Evolutionary conservation across 2,888 invertebrate genomes (phyloP).

Genomic region (Epinotia demarniana): DNA sequence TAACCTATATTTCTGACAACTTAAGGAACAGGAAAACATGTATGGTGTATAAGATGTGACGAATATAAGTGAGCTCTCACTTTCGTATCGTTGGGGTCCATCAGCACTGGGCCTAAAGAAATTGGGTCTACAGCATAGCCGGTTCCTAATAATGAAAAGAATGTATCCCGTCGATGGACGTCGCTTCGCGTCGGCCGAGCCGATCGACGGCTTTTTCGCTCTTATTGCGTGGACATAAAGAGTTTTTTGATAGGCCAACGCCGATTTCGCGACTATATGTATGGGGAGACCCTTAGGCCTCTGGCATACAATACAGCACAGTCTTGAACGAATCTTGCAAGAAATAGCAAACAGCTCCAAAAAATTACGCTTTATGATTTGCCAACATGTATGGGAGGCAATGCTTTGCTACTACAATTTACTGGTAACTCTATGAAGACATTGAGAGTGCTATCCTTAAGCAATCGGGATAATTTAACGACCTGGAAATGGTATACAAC

Average conservation of each 20-base stretch:
- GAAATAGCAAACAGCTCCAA: neutral
- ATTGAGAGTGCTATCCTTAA: conserved; percentile 2
- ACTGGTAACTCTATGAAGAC: conserved; percentile 12
- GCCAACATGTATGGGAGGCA: neutral
- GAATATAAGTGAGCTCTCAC: neutral
- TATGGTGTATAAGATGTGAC: too few species aligned
- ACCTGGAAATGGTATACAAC: conserved; percentile 22
- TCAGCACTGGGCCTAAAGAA: too few species aligned
- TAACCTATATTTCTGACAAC: neutral
- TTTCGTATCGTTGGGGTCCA: neutral
- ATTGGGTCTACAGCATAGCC: too few species aligned
- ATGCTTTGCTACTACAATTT: neutral
- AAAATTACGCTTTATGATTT: neutral
- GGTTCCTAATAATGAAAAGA: neutral
- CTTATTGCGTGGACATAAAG: too few species aligned
- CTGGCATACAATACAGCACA: neutral
- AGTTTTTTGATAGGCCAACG: too few species aligned
- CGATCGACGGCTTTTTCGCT: too few species aligned
- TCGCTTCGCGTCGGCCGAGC: too few species aligned
- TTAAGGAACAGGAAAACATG: neutral
- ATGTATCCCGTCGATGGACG: too few species aligned
- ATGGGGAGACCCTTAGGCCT: neutral
- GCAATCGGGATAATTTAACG: conserved; percentile 27
- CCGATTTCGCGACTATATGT: too few species aligned
- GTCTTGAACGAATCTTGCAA: neutral